Percentiles rank a stretch among this genome's conserved stretches.
Evolutionary conservation across 2,113 vertebrate species (phyloP).

Genomic region (Lates calcarifer): DNA sequence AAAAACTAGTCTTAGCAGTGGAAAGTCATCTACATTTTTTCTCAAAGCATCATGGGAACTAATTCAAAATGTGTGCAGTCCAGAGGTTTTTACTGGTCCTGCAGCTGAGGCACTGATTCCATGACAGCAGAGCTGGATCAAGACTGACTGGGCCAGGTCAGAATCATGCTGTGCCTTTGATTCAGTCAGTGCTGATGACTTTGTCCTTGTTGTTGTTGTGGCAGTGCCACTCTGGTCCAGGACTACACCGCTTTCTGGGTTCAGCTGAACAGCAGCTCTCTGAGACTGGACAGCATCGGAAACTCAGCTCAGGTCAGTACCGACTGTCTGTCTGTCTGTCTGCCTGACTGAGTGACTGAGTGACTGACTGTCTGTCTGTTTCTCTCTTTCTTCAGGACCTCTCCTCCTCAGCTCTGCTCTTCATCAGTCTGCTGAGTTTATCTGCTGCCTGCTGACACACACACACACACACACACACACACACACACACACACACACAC

Average conservation of each 20-base stretch:
- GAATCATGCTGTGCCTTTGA: background rate
- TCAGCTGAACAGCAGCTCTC: conserved; percentile 56
- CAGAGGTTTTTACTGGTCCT: background rate
- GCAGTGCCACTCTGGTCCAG: conserved; percentile 68
- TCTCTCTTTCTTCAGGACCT: conserved; percentile 29
- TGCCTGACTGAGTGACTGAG: background rate
- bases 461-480: background rate
- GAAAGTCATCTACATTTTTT: too few species aligned
- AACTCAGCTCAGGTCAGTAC: conserved; percentile 45
- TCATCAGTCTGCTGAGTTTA: conserved; percentile 40
- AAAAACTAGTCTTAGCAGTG: background rate
- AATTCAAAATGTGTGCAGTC: background rate
- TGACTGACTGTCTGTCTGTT: background rate
- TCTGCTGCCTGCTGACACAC: conserved; percentile 25
- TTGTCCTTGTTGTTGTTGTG: background rate
- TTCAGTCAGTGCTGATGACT: background rate
- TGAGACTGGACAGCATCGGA: conserved; percentile 35
- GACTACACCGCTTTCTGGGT: conserved; percentile 68
- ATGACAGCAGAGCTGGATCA: background rate
- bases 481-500: background rate
- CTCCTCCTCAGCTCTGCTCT: conserved; percentile 31
- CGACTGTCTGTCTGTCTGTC: background rate
- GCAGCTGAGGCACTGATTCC: too few species aligned
- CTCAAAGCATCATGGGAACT: too few species aligned
- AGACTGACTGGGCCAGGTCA: too few species aligned